A percentile compares a stretch with the other conserved stretches of the same genome.
phyloP scores from a whole-genome alignment of 92 coral and sea anemone genomes.

The Actinernus sp. region DNA sequence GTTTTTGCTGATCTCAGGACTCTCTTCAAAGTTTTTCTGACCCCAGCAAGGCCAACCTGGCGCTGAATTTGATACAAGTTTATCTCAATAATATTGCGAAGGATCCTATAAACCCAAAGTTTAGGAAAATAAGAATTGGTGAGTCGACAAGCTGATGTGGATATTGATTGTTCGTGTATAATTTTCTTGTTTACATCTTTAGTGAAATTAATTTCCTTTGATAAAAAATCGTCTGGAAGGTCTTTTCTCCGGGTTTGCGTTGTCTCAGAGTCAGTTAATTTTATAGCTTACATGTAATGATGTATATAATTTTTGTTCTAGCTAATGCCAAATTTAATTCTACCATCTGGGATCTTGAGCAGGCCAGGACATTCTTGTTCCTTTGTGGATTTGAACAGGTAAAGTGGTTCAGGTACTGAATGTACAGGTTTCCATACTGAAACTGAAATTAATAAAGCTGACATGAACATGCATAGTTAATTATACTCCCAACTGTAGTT shows the following conservation, averaged over 20 bases:
- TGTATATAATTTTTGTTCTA: conserved; percentile 18
- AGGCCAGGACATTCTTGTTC: conserved; percentile 85
- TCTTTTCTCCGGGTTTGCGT: too few species aligned
- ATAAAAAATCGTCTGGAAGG: too few species aligned
- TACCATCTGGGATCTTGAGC: conserved; percentile 83
- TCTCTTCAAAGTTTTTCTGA: conserved; percentile 53
- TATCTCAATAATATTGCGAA: conserved; percentile 88
- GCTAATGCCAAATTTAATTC: conserved; percentile 93
- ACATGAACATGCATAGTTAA: too few species aligned
- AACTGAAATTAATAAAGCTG: neutral
- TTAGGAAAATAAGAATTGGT: conserved; percentile 92
- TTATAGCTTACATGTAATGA: too few species aligned
- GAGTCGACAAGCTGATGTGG: too few species aligned
- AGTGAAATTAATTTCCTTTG: neutral
- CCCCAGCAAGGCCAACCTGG: conserved; percentile 44
- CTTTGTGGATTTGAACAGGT: conserved; percentile 97
- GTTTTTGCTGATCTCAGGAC: conserved; percentile 56
- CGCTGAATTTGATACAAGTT: conserved; percentile 80
- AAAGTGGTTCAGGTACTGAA: neutral
- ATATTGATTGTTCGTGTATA: neutral
- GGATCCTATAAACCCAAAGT: conserved; percentile 86
- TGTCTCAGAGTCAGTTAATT: too few species aligned
- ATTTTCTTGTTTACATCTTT: neutral
- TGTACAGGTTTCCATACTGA: neutral
- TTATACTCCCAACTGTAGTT: too few species aligned